Evolutionary conservation across 2,797 vertebrate genomes (phyloP).

Genomic region (Pseudotriccus pelzelni): DNA sequence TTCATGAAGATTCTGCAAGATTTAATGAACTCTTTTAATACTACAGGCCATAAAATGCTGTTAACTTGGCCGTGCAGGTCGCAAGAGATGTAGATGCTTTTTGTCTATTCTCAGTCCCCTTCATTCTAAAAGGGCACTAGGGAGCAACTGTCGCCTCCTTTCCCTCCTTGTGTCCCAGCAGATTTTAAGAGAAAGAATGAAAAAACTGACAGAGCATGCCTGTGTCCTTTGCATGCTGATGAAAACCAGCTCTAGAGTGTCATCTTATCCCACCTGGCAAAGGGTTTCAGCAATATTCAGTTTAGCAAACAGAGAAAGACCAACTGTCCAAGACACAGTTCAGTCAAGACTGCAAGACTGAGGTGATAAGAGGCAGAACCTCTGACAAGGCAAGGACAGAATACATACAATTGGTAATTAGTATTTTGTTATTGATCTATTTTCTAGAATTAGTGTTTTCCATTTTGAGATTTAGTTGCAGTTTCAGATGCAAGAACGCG

Average conservation of each 20-base stretch:
- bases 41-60: background rate
- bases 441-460: background rate
- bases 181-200: background rate
- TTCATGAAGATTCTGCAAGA: background rate
- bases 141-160: background rate
- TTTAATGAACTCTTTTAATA: background rate
- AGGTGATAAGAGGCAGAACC: background rate
- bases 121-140: background rate
- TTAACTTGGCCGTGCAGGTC: background rate
- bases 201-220: rapidly evolving
- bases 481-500: background rate
- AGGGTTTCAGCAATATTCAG: rapidly evolving
- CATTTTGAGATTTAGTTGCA: background rate
- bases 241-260: background rate
- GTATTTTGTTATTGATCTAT: background rate
- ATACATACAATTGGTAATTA: background rate
- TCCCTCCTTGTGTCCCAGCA: background rate
- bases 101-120: background rate
- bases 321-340: background rate
- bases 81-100: background rate
- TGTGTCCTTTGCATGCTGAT: background rate
- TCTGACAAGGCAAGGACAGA: background rate
- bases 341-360: background rate
- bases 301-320: background rate
- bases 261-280: background rate